Conservation (phyloP, 2,113 vertebrate genomes). For the Mugil cephalus region DNA sequence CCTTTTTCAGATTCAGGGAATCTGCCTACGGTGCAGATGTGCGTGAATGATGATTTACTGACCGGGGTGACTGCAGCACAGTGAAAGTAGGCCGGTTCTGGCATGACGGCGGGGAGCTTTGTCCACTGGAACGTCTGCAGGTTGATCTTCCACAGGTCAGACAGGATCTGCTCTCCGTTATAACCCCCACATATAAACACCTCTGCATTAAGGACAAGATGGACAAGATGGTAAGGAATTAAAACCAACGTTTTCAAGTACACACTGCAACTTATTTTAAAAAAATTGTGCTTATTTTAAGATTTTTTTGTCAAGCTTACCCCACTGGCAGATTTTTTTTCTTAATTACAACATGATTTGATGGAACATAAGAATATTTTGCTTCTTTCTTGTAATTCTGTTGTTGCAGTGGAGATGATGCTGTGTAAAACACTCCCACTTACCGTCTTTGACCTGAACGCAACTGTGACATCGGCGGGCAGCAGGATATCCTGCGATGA, state of each 20-base stretch:
- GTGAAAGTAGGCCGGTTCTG: slow-evolving; percentile 97
- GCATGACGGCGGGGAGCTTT: slow-evolving; percentile 92
- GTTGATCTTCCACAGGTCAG: slow-evolving; percentile 95
- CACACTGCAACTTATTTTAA: too few relatives aligned
- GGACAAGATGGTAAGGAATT: too few relatives aligned
- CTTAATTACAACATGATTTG: too few relatives aligned
- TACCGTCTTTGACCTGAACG: slow-evolving; percentile 96
- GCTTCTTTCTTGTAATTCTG: too few relatives aligned
- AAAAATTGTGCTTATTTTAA: too few relatives aligned
- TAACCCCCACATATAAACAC: slow-evolving; percentile 98
- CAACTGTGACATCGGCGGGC: slow-evolving; percentile 97
- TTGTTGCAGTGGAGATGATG: too few relatives aligned
- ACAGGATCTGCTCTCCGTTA: slow-evolving; percentile 93
- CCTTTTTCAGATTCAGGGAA: rapidly evolving
- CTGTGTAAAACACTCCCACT: slow-evolving; percentile 50
- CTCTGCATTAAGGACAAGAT: slow-evolving; percentile 78
- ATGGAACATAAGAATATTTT: too few relatives aligned
- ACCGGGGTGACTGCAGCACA: slow-evolving; percentile 98
- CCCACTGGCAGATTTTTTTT: too few relatives aligned
- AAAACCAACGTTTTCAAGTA: too few relatives aligned
- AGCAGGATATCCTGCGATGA: slow-evolving; percentile 91
- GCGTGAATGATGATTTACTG: slow-evolving; percentile 59
- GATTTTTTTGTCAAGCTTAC: too few relatives aligned
- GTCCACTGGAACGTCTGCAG: slow-evolving; percentile 94
- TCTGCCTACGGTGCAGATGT: background rate